phyloP scores from a whole-genome alignment of 2,888 invertebrate species.

The Drosophila robusta region DNA sequence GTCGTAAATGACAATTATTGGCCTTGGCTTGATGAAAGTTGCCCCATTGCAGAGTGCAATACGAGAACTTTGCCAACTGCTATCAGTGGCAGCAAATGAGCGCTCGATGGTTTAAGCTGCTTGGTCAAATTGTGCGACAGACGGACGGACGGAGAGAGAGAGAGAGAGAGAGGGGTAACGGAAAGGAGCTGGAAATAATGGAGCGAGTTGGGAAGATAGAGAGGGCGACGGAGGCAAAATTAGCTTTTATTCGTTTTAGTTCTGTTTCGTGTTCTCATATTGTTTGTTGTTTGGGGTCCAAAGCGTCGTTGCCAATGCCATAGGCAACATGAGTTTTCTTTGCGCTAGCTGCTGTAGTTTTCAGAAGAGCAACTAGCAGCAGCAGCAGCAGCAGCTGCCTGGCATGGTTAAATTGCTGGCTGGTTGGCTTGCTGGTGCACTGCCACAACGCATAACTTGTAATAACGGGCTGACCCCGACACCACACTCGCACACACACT shows the following conservation, averaged over 20 bases:
- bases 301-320: constrained; percentile 21
- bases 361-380: background rate
- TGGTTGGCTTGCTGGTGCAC: constrained; percentile 20
- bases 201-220: background rate
- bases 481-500: constrained; percentile 5
- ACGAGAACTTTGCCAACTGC: constrained; percentile 35
- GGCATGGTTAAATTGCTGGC: constrained; percentile 18
- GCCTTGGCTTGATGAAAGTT: constrained; percentile 35
- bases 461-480: constrained; percentile 67
- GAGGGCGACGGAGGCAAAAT: constrained; percentile 2
- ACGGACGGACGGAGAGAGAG: background rate
- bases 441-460: constrained; percentile 66
- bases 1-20: constrained; percentile 46
- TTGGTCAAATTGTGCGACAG: constrained; percentile 1
- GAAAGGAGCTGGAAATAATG: background rate
- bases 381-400: constrained; percentile 30
- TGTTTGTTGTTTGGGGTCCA: constrained; percentile 37
- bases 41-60: constrained; percentile 19
- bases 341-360: constrained; percentile 10
- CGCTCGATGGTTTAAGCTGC: constrained; percentile 16
- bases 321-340: constrained; percentile 44
- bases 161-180: background rate
- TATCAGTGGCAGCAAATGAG: constrained; percentile 15
- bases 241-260: constrained; percentile 25
- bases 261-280: constrained; percentile 18